Percentiles rank a stretch among this genome's conserved stretches.
Conservation (phyloP, 2,113 vertebrate species). For the Corapipo altera region DNA sequence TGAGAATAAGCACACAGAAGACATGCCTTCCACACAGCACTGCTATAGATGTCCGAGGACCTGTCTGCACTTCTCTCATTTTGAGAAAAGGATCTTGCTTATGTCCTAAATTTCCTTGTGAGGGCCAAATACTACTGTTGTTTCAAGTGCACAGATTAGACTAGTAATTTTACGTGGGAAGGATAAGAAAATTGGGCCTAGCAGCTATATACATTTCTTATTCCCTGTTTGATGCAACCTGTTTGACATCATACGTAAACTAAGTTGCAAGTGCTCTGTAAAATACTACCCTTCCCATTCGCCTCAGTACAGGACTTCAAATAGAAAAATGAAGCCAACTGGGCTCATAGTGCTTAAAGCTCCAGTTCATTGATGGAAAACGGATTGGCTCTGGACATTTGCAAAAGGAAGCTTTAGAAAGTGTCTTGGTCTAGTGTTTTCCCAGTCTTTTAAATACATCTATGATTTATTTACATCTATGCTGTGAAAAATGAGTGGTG, state of each 20-base stretch:
- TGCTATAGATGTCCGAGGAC: rapidly evolving
- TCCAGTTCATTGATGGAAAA: background rate
- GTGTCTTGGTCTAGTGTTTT: background rate
- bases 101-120: background rate
- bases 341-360: background rate
- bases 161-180: background rate
- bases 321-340: background rate
- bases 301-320: background rate
- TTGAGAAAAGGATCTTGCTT: background rate
- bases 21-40: background rate
- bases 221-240: background rate
- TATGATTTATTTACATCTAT: background rate
- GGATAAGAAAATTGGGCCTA: background rate
- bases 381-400: background rate
- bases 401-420: background rate
- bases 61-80: background rate
- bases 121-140: background rate
- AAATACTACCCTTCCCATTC: background rate
- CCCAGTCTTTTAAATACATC: background rate
- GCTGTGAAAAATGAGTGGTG: background rate
- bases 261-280: background rate
- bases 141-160: background rate
- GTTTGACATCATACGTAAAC: rapidly evolving
- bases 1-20: background rate
- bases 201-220: background rate